Base-by-base conservation (phyloP, 2,888 invertebrate genomes). In the Glaucopsyche alexis region DNA sequence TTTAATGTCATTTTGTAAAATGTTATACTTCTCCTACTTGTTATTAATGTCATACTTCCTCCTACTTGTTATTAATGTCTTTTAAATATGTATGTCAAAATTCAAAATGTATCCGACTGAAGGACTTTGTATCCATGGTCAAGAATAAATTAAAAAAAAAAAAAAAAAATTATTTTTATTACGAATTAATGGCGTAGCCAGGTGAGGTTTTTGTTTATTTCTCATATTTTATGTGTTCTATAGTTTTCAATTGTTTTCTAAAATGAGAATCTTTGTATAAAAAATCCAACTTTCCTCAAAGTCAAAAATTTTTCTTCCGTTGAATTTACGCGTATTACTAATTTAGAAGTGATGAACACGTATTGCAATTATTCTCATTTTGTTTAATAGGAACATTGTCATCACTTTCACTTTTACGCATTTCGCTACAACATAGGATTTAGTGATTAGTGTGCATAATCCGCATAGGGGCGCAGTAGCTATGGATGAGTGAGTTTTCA, bases 121-220 rank as follows among this genome's bases (percentile, higher is more conserved):
- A n/a, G n/a, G n/a, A n/a, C n/a, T n/a, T n/a, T n/a, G n/a, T n/a
- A n/a, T n/a, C n/a, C n/a, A n/a, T n/a, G n/a, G n/a, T n/a, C n/a
- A n/a, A n/a, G n/a, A n/a, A n/a, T n/a, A n/a, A n/a, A n/a, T n/a
- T n/a, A n/a, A n/a, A n/a, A n/a, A n/a, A n/a, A n/a, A n/a, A n/a
- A n/a, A n/a, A n/a, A n/a, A n/a, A n/a, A n/a, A n/a, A n/a, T 91
- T 91, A 91, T 92, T 91, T 91, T 91, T 93, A 91, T 88, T 93
- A 89, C 91, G 92, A 91, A 93, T 91, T 91, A 93, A 93, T 93
- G 93, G 93, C 93, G 92, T 93, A 93, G 93, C 91, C 91, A 91
- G 92, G 93, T 93, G 88, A 92, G 93, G 89, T 90, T 91, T 87
- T 91, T 92, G 91, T 92, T 91, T 91, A 89, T 93, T 90, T 91